Conservation (phyloP, 2,113 vertebrate species). For the Podiceps cristatus region DNA sequence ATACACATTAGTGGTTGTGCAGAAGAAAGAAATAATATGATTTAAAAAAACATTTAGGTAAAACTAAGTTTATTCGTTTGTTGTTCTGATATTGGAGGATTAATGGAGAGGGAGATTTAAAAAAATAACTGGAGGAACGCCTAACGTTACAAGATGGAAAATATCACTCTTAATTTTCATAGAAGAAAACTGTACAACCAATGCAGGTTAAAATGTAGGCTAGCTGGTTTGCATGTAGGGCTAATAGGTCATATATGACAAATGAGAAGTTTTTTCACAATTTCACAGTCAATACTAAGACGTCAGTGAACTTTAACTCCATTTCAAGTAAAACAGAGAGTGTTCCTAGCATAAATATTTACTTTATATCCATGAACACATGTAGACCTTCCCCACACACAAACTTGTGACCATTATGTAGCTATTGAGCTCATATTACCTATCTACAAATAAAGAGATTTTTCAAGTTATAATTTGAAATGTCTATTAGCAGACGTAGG, state of each 20-base stretch:
- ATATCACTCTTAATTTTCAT: background rate
- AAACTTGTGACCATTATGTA: background rate
- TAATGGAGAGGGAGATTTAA: background rate
- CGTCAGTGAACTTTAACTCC: background rate
- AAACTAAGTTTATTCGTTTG: background rate
- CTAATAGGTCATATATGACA: background rate
- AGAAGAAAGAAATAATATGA: background rate
- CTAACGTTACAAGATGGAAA: background rate
- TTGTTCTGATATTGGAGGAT: background rate
- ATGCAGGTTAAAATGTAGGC: background rate
- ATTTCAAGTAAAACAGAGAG: background rate
- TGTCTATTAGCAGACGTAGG: background rate
- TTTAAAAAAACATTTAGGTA: background rate
- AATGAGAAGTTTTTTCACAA: background rate
- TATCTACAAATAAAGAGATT: background rate
- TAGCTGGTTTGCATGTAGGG: background rate
- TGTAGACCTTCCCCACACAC: background rate
- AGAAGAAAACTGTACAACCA: background rate
- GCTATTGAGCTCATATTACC: background rate
- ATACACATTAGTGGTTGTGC: background rate
- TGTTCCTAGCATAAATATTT: constrained; percentile 10
- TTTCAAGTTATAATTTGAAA: background rate
- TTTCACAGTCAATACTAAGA: background rate
- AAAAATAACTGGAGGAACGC: background rate
- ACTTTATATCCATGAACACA: background rate